These are phyloP conservation scores for Ophioderma brevispina DNA, from an alignment of 35 echinoderm and acorn worm species.

Conservation along the genomic window DNA sequence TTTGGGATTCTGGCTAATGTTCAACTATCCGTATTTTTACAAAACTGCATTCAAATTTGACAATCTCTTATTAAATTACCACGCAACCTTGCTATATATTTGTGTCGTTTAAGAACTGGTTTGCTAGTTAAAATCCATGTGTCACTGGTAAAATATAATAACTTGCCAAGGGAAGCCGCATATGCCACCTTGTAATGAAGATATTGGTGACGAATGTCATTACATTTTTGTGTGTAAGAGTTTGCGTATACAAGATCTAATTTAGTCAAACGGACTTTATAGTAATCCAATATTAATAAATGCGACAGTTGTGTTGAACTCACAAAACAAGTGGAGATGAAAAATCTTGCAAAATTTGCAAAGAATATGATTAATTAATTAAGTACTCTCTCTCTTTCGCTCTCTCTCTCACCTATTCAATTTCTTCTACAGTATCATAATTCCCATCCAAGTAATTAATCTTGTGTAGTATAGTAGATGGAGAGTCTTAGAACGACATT, in stretches of 20 bases:
- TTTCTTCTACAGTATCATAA: not conserved
- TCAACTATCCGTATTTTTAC: not conserved
- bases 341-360: no score
- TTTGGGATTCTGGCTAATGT: not conserved
- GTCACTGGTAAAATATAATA: not conserved
- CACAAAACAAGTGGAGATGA: not conserved
- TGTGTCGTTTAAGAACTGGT: not conserved
- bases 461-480: not conserved
- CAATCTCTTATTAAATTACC: not conserved
- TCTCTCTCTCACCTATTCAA: no score
- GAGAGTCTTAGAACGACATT: not conserved
- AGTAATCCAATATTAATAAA: not conserved
- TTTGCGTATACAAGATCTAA: not conserved
- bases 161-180: not conserved
- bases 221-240: not conserved
- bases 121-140: not conserved
- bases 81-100: not conserved
- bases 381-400: no score
- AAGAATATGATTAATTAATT: no score
- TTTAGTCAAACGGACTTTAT: not conserved
- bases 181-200: not conserved
- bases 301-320: not conserved
- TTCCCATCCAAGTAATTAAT: not conserved
- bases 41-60: not conserved
- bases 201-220: not conserved